Conservation (phyloP, 2,888 invertebrate species). For the Eristalis intricaria region DNA sequence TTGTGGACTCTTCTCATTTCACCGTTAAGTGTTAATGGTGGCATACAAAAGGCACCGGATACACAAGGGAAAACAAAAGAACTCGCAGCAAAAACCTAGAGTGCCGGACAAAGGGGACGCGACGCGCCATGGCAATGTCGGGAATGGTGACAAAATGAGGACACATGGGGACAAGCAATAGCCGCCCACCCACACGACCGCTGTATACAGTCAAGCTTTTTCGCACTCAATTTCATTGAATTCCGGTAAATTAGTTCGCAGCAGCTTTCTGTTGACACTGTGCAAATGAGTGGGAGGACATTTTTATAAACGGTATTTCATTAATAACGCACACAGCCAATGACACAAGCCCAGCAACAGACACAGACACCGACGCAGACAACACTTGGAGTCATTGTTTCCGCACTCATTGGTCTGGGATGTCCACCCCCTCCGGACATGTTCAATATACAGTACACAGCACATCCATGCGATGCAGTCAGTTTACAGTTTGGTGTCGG, state of each 20-base stretch:
- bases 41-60: constrained; percentile 43
- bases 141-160: constrained; percentile 19
- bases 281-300: constrained; percentile 70
- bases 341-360: constrained; percentile 9
- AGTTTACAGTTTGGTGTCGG: constrained; percentile 41
- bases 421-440: constrained; percentile 40
- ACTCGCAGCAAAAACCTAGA: constrained; percentile 17
- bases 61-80: constrained; percentile 36
- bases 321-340: constrained; percentile 65
- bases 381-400: constrained; percentile 35
- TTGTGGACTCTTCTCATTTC: constrained; percentile 58
- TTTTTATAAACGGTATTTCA: constrained; percentile 72
- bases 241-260: constrained; percentile 76
- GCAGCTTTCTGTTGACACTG: constrained; percentile 66
- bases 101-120: not conserved
- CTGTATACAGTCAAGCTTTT: constrained; percentile 68
- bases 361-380: constrained; percentile 13
- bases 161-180: constrained; percentile 25
- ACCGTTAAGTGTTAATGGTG: constrained; percentile 49
- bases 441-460: constrained; percentile 57
- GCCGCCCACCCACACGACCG: constrained; percentile 32
- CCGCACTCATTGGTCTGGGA: constrained; percentile 27
- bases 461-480: constrained; percentile 11
- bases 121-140: not conserved
- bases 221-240: constrained; percentile 77